Base-by-base conservation (phyloP, 2,888 invertebrate genomes). In the Cryptocheilus praepositus region DNA sequence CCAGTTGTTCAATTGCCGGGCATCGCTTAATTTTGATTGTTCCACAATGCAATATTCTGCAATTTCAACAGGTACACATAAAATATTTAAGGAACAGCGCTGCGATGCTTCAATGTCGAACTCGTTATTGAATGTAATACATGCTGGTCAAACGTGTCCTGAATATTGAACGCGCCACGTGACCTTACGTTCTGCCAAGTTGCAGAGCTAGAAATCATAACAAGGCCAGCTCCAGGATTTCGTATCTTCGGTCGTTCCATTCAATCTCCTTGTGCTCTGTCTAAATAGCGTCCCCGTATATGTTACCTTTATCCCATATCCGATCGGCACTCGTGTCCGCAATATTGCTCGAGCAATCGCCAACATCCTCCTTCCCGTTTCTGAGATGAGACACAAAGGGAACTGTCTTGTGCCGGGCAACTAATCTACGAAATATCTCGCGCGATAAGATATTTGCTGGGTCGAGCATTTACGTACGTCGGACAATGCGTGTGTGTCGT, bases 331-430 rank as follows among this genome's bases (percentile, higher is more conserved):
- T 64, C 59, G 64, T 61, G 63, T 61, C 57, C 64, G 64, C 64
- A 64, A 68, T 68, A 68, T 68, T 68, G 60, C 64, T 53, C 68
- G 51, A 16, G 61, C 56, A 61, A 64, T 64, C 57, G 60, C 56
- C 46, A 60, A 45, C 21, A 54, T 25, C 43, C 44, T 16, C 51
- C n/a, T 36, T 45, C 28, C 21, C 28, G 60, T 56, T 44, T 4
- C 56, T 45, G 21, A 51, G 60, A 66, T 54, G 54, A 60, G 65
- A 65, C 66, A 64, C 45, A 43, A 28, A 54, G 64, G 60, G 21
- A 55, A 65, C 46, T 21, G 45, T 53, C 28, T 43, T 43, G 45
- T 52, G 61, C 36, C 36, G 11, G 36, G 11, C 36, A 11, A 36
- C 13, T 7, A 57, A 22, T 66, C 49, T 19, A 36, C 49, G 43